Evolutionary conservation across 2,113 vertebrate genomes (phyloP), one percentile per base, ranked within the genome.

Genomic region (Cynocephalus volans): DNA sequence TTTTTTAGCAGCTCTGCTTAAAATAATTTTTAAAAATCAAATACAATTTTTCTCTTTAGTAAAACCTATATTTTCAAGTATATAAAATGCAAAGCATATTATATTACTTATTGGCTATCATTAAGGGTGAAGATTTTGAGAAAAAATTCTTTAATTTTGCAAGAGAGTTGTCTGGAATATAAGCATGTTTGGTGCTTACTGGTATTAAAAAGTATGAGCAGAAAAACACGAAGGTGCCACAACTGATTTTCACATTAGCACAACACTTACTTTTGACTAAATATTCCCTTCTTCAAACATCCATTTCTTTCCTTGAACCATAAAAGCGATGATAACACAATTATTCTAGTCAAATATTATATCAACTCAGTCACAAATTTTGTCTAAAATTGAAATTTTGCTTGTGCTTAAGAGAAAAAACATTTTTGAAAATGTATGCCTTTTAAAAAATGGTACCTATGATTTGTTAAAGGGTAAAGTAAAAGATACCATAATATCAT

Each of bases 21-120:
- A 77, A 58, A 65, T 23, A 50, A 73, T 91, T 73, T 70, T 19
- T 80, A 93, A 70, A 93, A 85, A 41, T 21, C 65, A 28, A 93
- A 75, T 64, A 8, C 5, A 81, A 24, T 76, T 76, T 96, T 96
- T 92, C 23, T 14, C 26, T 15, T 41, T 58, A 70, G 31, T 72
- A 72, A 73, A 75, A 88, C n/a, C 4, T 54, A 2, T 85, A n/a
- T 54, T 87, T 96, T 92, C 18, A 58, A 72, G 58, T 58, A 9
- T 65, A 26, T 80, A 65, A 79, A 72, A 67, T 67, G 17, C 9
- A 86, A 92, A 82, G 4, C 64, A 67, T 76, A 52, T 73, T 72
- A 50, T 80, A 52, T 54, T 62, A 45, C 24, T 72, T 21, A 50
- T 21, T 79, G 62, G 19, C 7, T 88, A 12, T 69, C 31, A 60